A percentile compares a stretch with the other conserved stretches of the same genome.
phyloP scores from a whole-genome alignment of 2,888 invertebrate genomes.

The Escarpia spicata region DNA sequence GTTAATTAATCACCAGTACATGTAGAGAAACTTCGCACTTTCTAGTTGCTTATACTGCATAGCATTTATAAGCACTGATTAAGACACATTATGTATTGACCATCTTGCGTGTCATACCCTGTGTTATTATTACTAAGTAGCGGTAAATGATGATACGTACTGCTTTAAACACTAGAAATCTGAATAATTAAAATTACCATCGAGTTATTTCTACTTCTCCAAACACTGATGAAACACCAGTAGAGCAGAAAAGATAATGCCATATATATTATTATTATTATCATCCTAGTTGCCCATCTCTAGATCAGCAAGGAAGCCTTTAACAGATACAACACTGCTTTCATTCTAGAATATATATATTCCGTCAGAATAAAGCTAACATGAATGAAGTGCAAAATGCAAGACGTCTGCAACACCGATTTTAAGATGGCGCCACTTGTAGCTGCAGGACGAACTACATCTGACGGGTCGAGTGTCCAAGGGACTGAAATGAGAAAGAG shows the following conservation, averaged over 20 bases:
- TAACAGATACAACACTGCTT: not conserved
- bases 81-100: not conserved
- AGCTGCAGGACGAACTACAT: not conserved
- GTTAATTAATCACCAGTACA: not conserved
- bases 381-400: not conserved
- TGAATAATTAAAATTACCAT: not conserved
- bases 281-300: not conserved
- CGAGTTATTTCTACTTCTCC: not conserved
- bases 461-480: not conserved
- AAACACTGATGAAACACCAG: not conserved
- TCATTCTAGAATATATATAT: conserved; percentile 3
- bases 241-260: not conserved
- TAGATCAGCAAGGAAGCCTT: not conserved
- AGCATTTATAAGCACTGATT: not conserved
- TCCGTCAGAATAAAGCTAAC: not conserved
- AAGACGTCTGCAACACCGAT: not conserved
- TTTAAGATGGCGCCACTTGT: not conserved
- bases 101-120: not conserved
- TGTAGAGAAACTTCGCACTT: not conserved
- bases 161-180: not conserved
- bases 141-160: not conserved
- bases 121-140: not conserved
- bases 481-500: not conserved
- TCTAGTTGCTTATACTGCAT: not conserved
- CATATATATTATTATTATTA: not conserved